These are phyloP conservation scores for Nephrotoma flavescens DNA, from an alignment of 2,888 invertebrate genomes.

Conservation along the genomic window DNA sequence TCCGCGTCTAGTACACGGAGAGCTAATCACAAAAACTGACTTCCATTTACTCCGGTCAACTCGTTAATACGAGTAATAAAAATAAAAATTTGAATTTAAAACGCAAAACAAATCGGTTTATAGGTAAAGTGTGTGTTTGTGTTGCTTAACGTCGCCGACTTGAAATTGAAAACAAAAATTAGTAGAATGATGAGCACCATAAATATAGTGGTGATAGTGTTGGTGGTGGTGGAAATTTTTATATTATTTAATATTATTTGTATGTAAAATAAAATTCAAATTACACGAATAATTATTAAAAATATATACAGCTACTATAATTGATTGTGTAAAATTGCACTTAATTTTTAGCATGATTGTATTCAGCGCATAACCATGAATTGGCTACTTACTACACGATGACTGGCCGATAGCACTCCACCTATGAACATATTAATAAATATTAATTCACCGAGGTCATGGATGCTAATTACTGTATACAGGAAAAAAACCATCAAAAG, in stretches of 20 bases:
- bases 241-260: neutral
- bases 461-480: neutral
- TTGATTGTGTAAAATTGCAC: neutral
- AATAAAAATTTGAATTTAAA: neutral
- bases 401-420: neutral
- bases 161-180: neutral
- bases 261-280: neutral
- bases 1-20: neutral
- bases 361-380: too few species aligned
- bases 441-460: neutral
- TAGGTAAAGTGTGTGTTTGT: neutral
- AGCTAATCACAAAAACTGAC: neutral
- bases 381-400: neutral
- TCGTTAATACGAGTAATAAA: neutral
- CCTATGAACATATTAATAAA: neutral
- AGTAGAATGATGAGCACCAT: neutral
- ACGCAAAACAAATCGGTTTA: neutral
- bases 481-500: neutral
- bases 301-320: neutral
- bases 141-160: neutral
- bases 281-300: neutral
- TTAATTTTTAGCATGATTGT: neutral
- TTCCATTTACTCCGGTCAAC: neutral
- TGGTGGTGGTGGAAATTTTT: neutral
- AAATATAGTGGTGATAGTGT: neutral